Evolutionary conservation across 2,113 vertebrate species (phyloP).

Genomic region (Cephalopterus ornatus): DNA sequence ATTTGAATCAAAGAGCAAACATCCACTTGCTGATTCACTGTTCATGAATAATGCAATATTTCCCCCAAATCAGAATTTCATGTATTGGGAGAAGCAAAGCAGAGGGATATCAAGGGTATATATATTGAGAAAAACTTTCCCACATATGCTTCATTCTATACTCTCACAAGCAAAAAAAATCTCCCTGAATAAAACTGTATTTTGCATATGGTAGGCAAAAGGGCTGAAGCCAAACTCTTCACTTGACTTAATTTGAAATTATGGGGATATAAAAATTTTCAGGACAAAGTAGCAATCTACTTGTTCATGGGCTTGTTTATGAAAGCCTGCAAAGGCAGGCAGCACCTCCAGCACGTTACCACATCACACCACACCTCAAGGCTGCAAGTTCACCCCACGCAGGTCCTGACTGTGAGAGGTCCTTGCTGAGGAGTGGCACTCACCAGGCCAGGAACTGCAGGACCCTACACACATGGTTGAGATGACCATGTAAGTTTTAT

Average conservation of each 20-base stretch:
- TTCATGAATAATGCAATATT: not conserved
- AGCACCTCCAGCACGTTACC: not conserved
- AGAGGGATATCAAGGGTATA: not conserved
- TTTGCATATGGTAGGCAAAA: not conserved
- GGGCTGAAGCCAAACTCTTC: not conserved
- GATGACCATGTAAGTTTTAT: not conserved
- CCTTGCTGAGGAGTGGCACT: not conserved
- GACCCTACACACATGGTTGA: not conserved
- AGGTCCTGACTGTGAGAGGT: not conserved
- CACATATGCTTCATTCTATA: not conserved
- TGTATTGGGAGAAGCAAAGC: not conserved
- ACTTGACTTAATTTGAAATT: not conserved
- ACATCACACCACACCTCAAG: accelerated
- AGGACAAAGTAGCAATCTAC: not conserved
- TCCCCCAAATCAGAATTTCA: not conserved
- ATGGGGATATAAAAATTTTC: not conserved
- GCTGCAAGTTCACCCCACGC: accelerated
- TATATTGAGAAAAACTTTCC: not conserved
- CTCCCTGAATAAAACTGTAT: not conserved
- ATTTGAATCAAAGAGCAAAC: not conserved
- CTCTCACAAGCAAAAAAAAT: not conserved
- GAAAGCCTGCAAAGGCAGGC: not conserved
- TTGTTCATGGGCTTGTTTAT: not conserved
- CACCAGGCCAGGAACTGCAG: not conserved
- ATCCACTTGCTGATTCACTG: not conserved